Evolutionary conservation across 2,797 vertebrate genomes (phyloP), one percentile per base, ranked within the genome.

Genomic region (Paguma larvata): DNA sequence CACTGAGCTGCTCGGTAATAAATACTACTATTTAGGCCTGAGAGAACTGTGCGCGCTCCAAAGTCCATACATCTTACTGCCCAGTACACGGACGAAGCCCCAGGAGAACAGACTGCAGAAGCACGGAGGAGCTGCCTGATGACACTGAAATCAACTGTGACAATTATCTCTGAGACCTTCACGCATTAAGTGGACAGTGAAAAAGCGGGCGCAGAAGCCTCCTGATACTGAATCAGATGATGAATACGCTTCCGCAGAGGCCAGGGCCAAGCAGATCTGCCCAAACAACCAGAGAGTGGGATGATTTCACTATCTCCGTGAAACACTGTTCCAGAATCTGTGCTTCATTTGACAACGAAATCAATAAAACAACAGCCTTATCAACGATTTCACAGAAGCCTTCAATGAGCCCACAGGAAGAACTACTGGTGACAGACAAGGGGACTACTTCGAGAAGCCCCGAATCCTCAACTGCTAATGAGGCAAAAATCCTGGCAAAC

Each of bases 361-460:
- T 94, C 79, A 65, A 62, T 79, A 83, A 75, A 96, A 92, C 65
- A 87, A 94, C 32, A 51, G 3, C 73, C 59, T 63, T 48, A 41
- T 14, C 23, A 34, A 38, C 2, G 9, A 80, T 65, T 95, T 80
- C 86, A 32, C n/a, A 63, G n/a, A 38, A 72, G 53, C 30, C 23
- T 65, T 89, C 48, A 25, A 0, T 2, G 79, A 82, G 46, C 53
- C 48, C 9, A 46, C 12, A 68, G 34, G 65, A 86, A n/a, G 56
- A 38, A 48, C 23, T 70, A 16, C 7, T 53, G 19, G 18, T 9
- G 63, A 87, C 79, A 90, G 53, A 48, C 25, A 73, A 88, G 41
- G 32, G 0, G 16, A 18, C 8, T 6, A 67, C 25, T 4, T 53
- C 18, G 7, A 84, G 91, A 84, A 30, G 21, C 82, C 56, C 67